Evolutionary conservation across 1,140 invertebrate species (phyloP), one percentile per base, ranked within the genome.

Genomic region (Drosophila nikananu): DNA sequence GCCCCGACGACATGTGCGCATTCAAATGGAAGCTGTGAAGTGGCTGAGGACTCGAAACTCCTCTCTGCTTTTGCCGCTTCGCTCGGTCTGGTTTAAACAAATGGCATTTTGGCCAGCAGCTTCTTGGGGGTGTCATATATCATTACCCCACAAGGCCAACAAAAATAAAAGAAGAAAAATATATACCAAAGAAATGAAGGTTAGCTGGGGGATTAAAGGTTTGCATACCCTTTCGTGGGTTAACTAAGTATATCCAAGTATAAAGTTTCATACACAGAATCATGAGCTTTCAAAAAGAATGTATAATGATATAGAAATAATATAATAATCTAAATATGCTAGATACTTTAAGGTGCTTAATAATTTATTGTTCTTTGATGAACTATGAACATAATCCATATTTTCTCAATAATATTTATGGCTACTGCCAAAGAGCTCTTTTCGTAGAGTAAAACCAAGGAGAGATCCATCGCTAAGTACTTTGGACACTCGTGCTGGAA

Each of bases 21-120:
- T 83, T 87, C 84, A 87, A 89, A 89, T 87, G 83, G 84, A 87
- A 87, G 83, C 83, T 87, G 83, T 83, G 84, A 86, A 81, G 66
- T 64, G 61, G 66, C 54, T 23, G 41, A 63, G 59, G 58, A 72
- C 35, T 55, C 54, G 54, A 39, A 55, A 55, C 54, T 57, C 46
- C 27, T 46, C 27, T 46, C 59, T 78, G 44, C 60, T 37, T 46
- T 32, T 49, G 60, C 58, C 48, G 59, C 61, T 39, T 66, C 35
- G 67, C 58, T 65, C 58, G 49, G 63, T 61, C 73, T 81, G 77
- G 64, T 77, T 87, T 89, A 77, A 87, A 83, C 83, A 87, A 87
- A 87, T 87, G 84, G 84, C 72, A 58, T 74, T 81, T 70, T 87
- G 70, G 77, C 81, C 84, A 84, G 73, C 73, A 89, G 80, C 86